Percentiles rank a stretch among this genome's conserved stretches.
Evolutionary conservation across 2,888 invertebrate genomes (phyloP).

Genomic region (Tinea trinotella): DNA sequence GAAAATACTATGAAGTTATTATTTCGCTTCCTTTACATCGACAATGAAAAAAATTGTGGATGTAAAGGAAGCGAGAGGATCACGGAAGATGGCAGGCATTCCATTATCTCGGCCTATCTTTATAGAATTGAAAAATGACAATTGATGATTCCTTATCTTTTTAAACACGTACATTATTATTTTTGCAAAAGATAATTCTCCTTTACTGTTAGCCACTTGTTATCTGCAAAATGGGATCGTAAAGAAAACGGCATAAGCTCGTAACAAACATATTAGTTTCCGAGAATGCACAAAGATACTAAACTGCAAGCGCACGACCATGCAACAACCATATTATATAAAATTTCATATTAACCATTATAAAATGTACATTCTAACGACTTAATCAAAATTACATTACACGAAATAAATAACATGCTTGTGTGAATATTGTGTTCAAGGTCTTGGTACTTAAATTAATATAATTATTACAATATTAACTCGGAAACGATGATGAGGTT

Average conservation of each 20-base stretch:
- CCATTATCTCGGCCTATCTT: no score
- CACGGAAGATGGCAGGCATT: no score
- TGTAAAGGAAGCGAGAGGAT: no score
- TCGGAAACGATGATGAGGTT: background rate
- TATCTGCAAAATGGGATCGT: constrained; percentile 12
- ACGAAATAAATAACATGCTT: constrained; percentile 10
- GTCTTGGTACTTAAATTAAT: background rate
- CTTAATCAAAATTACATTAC: constrained; percentile 13
- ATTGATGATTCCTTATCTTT: background rate
- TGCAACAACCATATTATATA: background rate
- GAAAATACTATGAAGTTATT: no score
- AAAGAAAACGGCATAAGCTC: constrained; percentile 18
- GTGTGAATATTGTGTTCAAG: background rate
- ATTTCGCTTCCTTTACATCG: no score
- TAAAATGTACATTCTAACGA: background rate
- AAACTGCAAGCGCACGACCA: constrained; percentile 7
- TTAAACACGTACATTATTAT: background rate
- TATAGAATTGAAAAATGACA: no score
- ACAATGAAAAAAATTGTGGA: no score
- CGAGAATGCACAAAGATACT: constrained; percentile 8
- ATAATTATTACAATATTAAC: background rate
- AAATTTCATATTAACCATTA: constrained; percentile 1
- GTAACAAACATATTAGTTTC: constrained; percentile 17
- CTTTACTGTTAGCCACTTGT: constrained; percentile 8
- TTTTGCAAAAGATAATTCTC: background rate